These are phyloP conservation scores for Puma concolor DNA, from an alignment of 2,113 vertebrate species.

Conservation along the genomic window DNA sequence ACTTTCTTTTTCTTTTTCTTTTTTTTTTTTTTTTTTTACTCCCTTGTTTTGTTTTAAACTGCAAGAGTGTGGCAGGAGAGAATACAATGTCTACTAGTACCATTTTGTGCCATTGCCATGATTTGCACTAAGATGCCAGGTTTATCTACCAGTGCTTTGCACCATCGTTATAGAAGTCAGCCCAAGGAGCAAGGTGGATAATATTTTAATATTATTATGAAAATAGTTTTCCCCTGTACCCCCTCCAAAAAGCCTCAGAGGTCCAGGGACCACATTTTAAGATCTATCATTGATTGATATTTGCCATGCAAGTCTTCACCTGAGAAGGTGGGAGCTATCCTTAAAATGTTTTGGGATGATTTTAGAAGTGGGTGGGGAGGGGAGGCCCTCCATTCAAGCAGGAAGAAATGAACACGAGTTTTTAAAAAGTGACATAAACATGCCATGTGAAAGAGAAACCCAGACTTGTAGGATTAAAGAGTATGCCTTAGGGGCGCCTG, in stretches of 20 bases:
- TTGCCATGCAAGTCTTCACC: not conserved
- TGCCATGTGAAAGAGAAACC: not conserved
- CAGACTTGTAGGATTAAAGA: not conserved
- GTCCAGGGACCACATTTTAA: not conserved
- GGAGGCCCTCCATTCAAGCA: not conserved
- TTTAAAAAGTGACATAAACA: not conserved
- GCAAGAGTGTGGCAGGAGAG: not conserved
- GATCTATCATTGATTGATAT: not conserved
- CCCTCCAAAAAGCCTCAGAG: not conserved
- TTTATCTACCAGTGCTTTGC: not conserved
- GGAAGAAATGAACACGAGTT: not conserved
- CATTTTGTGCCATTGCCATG: not conserved
- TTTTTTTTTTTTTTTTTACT: not conserved
- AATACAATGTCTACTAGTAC: not conserved
- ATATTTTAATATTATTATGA: not conserved
- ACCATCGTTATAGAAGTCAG: not conserved
- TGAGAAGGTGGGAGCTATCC: not conserved
- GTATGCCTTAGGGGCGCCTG: not conserved
- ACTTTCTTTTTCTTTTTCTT: not conserved
- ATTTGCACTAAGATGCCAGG: not conserved
- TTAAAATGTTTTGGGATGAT: not conserved
- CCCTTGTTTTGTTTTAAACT: not conserved
- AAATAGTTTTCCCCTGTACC: not conserved
- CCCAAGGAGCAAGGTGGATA: not conserved
- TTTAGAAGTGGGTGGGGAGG: not conserved